Evolutionary conservation across 2,888 invertebrate genomes (phyloP), one percentile per base, ranked within the genome.

Genomic region (Andrena flavipes): DNA sequence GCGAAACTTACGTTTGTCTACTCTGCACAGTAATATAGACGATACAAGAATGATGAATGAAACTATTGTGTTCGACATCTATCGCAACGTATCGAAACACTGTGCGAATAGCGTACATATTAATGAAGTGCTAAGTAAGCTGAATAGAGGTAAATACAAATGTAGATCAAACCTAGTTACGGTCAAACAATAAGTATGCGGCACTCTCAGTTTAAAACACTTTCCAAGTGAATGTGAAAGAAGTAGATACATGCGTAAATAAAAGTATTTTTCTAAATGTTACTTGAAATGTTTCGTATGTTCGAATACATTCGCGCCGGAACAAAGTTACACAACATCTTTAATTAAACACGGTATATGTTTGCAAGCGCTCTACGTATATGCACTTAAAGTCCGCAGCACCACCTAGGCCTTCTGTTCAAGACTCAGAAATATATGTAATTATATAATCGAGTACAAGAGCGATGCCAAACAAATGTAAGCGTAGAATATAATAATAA

Each of bases 391-490:
- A 3, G 33, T 59, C 60, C 23, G 42, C 35, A 35, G 20, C 60
- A 35, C 70, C 54, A 65, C 8, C 64, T 71, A 80, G n/a, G 59
- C 30, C 42, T 30, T 64, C 2, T 63, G 56, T 51, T 16, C 20
- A 35, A 64, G 23, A 16, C 54, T 42, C 29, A 26, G 20, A 30
- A 59, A 20, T 26, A 59, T 29, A 42, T 54, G 42, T 42, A 42
- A 60, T 77, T 80, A 80, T 51, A 29, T 78, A 78, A 80, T 65
- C 64, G 51, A 30, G 16, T 26, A 7, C 30, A 30, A 13, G 16
- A 4, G 29, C 13, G 20, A 10, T 23, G 49, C 6, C 13, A 59
- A 10, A 10, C 6, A 60, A 20, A 7, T 1, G 49, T 67, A 35
- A 23, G 7, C 33, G 23, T 48, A 4, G 48, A 56, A n/a, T 3